These are phyloP conservation scores for Malurus elegans DNA, from an alignment of 2,113 vertebrate species.

Conservation along the genomic window DNA sequence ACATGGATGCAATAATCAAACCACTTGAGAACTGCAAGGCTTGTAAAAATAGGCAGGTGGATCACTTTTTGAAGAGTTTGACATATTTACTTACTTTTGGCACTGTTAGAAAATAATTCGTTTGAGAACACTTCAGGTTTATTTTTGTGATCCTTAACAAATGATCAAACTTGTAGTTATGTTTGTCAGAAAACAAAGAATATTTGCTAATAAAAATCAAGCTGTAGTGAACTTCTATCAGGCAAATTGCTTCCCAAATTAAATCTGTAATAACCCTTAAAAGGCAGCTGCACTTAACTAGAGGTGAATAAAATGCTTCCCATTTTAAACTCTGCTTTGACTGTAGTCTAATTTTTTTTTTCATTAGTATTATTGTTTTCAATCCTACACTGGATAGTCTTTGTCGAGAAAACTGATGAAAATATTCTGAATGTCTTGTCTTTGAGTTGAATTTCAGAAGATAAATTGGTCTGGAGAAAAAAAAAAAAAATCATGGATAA, in stretches of 20 bases:
- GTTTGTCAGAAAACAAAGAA: background rate
- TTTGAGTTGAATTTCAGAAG: background rate
- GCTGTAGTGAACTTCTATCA: background rate
- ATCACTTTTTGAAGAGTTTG: background rate
- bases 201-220: background rate
- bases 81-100: background rate
- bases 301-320: background rate
- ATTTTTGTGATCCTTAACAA: background rate
- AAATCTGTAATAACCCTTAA: background rate
- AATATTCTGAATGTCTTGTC: background rate
- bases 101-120: background rate
- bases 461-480: fast-evolving
- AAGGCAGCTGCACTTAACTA: background rate
- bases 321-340: background rate
- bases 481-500: background rate
- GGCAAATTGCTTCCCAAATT: background rate
- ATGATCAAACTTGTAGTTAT: background rate
- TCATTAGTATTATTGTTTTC: background rate
- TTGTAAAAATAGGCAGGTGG: background rate
- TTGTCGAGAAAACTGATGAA: background rate
- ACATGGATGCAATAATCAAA: background rate
- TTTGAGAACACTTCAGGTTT: background rate
- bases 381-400: background rate
- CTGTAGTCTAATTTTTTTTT: background rate
- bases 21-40: background rate